These are phyloP conservation scores for Lacerta viridis DNA, from an alignment of 2,797 vertebrate species.

Conservation along the genomic window DNA sequence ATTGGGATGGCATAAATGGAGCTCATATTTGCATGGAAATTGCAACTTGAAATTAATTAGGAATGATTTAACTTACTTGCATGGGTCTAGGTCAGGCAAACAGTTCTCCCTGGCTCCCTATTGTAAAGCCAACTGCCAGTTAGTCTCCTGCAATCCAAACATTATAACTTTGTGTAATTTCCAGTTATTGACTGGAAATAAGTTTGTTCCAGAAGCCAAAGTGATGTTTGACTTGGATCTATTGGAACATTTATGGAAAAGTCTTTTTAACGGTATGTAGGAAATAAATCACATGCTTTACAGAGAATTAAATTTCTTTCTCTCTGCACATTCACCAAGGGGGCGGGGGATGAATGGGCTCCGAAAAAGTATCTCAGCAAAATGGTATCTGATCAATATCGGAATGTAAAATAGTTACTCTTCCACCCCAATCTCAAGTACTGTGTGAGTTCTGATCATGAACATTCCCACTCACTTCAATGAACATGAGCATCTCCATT, in stretches of 20 bases:
- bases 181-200: slow-evolving; percentile 42
- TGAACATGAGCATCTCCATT: not conserved
- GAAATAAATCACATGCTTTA: slow-evolving; percentile 54
- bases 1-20: slow-evolving; percentile 32
- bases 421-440: not conserved
- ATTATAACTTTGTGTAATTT: slow-evolving; percentile 36
- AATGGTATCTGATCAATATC: slow-evolving; percentile 22
- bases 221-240: slow-evolving; percentile 52
- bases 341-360: too few species aligned
- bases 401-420: slow-evolving; percentile 34
- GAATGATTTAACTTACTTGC: slow-evolving; percentile 36
- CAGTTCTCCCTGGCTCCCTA: slow-evolving; percentile 7
- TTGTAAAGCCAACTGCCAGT: slow-evolving; percentile 25
- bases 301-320: slow-evolving; percentile 60
- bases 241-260: slow-evolving; percentile 62
- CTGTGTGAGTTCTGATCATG: not conserved
- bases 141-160: slow-evolving; percentile 40
- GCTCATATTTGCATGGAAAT: slow-evolving; percentile 42
- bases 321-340: not conserved
- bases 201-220: slow-evolving; percentile 48
- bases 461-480: too few species aligned
- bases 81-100: slow-evolving; percentile 16
- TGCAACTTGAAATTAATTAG: slow-evolving; percentile 31
- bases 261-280: slow-evolving; percentile 53
- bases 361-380: too few species aligned